Percentiles rank a stretch among this genome's conserved stretches.
Conservation (phyloP, 92 coral and sea anemone species). For the Siderastrea siderea region DNA sequence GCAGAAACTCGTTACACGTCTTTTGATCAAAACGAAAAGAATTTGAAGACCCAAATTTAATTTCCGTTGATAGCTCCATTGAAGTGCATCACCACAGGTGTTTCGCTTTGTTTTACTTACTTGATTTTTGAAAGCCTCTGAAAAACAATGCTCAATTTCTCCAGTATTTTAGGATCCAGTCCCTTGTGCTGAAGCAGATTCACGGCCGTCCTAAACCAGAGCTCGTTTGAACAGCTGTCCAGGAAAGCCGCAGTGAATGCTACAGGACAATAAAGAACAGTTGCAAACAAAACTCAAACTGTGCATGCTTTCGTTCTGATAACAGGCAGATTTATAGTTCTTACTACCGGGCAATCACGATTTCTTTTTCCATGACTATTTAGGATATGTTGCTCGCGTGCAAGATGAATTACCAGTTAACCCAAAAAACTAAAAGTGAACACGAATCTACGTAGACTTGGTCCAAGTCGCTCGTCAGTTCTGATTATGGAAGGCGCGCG, state of each 20-base stretch:
- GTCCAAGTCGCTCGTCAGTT: too few relatives aligned
- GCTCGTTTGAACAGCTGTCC: conserved; percentile 89
- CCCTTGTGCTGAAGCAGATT: conserved; percentile 86
- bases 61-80: neutral
- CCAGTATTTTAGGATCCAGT: conserved; percentile 83
- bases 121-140: conserved; percentile 96
- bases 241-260: conserved; percentile 86
- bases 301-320: neutral
- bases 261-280: neutral
- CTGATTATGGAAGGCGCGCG: too few relatives aligned
- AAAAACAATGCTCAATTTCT: conserved; percentile 94
- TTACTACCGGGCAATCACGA: neutral
- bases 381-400: too few relatives aligned
- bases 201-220: conserved; percentile 91
- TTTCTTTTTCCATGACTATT: neutral
- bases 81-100: neutral
- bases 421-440: too few relatives aligned
- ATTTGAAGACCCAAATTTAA: too few relatives aligned
- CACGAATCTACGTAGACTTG: too few relatives aligned
- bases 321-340: too few relatives aligned
- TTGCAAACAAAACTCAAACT: neutral
- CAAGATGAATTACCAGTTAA: too few relatives aligned
- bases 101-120: conserved; percentile 50
- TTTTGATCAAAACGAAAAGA: too few relatives aligned
- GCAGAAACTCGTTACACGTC: too few relatives aligned